These are phyloP conservation scores for Ceratina japonica DNA, from an alignment of 1,140 invertebrate species.

Conservation along the genomic window DNA sequence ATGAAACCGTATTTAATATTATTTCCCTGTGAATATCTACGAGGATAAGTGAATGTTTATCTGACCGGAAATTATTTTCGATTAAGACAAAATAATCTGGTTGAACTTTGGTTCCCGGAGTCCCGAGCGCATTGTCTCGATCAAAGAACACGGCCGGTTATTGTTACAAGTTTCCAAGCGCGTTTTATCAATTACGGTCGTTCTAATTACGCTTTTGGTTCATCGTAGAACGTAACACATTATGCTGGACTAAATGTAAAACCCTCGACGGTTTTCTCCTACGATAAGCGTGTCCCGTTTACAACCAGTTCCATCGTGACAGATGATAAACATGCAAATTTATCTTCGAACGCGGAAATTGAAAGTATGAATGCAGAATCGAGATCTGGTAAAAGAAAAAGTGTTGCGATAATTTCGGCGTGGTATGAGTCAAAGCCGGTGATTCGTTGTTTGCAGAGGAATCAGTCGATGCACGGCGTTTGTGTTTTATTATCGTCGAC, in stretches of 20 bases:
- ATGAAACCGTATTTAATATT: no score
- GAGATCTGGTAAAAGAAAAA: neutral
- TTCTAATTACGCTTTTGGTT: conserved; percentile 6
- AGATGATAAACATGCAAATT: neutral
- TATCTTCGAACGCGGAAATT: neutral
- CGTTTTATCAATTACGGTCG: conserved; percentile 32
- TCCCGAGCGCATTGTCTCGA: neutral
- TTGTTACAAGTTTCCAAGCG: conserved; percentile 18
- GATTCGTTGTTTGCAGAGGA: neutral
- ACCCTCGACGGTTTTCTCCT: no score
- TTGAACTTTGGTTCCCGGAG: neutral
- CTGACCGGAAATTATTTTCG: no score
- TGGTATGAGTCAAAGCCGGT: neutral
- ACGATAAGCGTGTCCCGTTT: no score
- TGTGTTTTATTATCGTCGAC: neutral
- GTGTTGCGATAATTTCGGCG: conserved; percentile 5
- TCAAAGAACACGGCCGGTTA: neutral
- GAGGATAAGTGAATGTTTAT: neutral
- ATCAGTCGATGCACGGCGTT: neutral
- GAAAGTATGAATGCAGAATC: neutral
- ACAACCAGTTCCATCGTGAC: neutral
- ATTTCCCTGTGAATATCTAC: no score
- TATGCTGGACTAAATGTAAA: no score
- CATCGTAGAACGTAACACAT: no score
- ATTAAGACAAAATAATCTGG: neutral